Evolutionary conservation across 2,113 vertebrate species (phyloP).

Genomic region (Colaptes auratus): DNA sequence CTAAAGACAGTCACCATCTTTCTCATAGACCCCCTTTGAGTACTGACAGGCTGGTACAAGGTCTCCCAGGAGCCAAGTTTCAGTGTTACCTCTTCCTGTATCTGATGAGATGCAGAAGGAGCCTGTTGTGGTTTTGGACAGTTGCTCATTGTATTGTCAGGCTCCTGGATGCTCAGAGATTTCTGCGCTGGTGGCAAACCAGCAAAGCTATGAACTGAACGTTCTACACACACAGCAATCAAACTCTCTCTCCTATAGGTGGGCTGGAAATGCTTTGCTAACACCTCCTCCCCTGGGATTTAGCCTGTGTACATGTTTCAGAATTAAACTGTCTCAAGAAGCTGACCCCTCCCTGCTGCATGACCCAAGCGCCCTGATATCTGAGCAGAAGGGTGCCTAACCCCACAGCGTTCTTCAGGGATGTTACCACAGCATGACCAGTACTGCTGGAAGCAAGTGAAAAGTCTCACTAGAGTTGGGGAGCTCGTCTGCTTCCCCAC

Average conservation of each 20-base stretch:
- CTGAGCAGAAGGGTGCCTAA: background rate
- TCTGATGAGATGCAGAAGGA: background rate
- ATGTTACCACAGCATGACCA: background rate
- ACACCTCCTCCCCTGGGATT: background rate
- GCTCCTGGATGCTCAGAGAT: background rate
- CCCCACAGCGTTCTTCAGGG: fast-evolving
- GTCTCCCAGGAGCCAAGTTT: background rate
- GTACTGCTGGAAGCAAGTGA: background rate
- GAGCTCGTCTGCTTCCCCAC: background rate
- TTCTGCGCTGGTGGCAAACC: background rate
- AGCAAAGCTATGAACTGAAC: background rate
- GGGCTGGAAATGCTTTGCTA: background rate
- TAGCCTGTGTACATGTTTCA: background rate
- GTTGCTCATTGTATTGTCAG: background rate
- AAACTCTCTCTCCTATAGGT: background rate
- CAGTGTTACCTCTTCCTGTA: background rate
- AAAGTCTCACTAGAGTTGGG: background rate
- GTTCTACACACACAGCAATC: background rate
- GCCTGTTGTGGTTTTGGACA: background rate
- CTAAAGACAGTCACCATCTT: too few species aligned
- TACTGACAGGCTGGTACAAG: too few species aligned
- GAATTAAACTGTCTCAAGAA: background rate
- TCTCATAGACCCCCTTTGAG: too few species aligned
- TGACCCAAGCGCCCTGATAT: fast-evolving
- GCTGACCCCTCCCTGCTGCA: background rate